phyloP scores from a whole-genome alignment of 2,888 invertebrate species.

The Rotaria sp. region DNA sequence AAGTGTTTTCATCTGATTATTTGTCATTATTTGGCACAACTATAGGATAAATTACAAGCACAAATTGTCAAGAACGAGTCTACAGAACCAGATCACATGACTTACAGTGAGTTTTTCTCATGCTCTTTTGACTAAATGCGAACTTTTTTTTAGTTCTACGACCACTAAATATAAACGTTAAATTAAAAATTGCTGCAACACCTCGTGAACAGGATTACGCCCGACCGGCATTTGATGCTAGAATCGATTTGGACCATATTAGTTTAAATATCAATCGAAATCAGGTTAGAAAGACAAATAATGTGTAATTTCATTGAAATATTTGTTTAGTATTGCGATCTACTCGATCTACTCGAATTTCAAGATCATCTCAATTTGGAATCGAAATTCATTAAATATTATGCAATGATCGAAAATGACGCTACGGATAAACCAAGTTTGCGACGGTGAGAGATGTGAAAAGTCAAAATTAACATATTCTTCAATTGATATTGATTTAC shows the following conservation, averaged over 20 bases:
- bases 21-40: too few species aligned
- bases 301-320: neutral
- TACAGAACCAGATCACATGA: neutral
- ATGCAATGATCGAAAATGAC: conserved; percentile 60
- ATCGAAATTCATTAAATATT: conserved; percentile 73
- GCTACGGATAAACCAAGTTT: conserved; percentile 65
- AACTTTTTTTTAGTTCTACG: conserved; percentile 13
- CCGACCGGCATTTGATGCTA: conserved; percentile 38
- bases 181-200: conserved; percentile 20
- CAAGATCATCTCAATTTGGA: conserved; percentile 75
- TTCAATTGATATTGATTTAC: neutral
- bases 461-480: neutral
- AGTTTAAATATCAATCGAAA: conserved; percentile 31
- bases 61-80: neutral
- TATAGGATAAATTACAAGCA: neutral
- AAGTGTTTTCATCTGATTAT: too few species aligned
- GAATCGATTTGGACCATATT: conserved; percentile 36
- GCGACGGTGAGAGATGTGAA: conserved; percentile 41
- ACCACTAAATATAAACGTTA: conserved; percentile 29
- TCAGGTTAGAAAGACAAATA: conserved; percentile 26
- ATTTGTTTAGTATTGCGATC: conserved; percentile 72
- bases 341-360: too few species aligned
- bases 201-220: conserved; percentile 27
- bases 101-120: neutral
- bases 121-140: neutral